Percentiles rank a stretch among this genome's conserved stretches.
Evolutionary conservation across 2,113 vertebrate species (phyloP).

Genomic region (Microcebus ravelobensis): DNA sequence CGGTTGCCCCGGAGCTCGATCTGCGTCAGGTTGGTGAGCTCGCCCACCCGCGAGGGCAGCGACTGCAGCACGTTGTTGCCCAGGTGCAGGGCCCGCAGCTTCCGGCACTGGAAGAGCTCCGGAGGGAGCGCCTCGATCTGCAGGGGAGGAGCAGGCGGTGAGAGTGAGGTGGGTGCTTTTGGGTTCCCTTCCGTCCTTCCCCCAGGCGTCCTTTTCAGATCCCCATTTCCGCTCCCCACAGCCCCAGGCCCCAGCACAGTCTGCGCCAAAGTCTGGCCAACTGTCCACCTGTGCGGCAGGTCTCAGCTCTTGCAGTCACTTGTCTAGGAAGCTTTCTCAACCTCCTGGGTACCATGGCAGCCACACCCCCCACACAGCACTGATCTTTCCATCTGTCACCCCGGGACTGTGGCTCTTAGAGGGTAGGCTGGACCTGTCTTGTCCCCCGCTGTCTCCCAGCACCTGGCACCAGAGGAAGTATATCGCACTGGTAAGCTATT

Average conservation of each 20-base stretch:
- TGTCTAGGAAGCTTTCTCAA: not conserved
- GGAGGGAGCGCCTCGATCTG: conserved; percentile 96
- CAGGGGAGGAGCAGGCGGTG: not conserved
- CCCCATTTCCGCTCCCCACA: not conserved
- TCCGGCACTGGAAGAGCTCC: conserved; percentile 97
- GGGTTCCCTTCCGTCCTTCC: not conserved
- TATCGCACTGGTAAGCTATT: not conserved
- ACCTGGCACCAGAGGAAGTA: not conserved
- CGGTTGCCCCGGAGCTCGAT: conserved; percentile 97
- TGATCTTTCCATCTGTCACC: not conserved
- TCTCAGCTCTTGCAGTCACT: not conserved
- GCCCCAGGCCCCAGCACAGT: not conserved
- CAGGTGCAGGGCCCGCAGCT: conserved; percentile 95
- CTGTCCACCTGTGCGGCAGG: no score
- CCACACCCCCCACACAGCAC: no score
- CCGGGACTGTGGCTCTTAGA: not conserved
- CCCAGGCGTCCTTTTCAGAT: not conserved
- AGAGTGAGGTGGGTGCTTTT: not conserved
- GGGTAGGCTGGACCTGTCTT: not conserved
- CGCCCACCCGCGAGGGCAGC: conserved; percentile 93
- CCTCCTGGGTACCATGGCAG: no score
- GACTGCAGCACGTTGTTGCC: conserved; percentile 96
- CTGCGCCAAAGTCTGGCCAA: not conserved
- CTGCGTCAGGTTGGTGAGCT: conserved; percentile 93
- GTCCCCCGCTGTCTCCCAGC: rapidly evolving